Evolutionary conservation across 2,797 vertebrate genomes (phyloP), one percentile per base, ranked within the genome.

Genomic region (Takifugu ocellatus): DNA sequence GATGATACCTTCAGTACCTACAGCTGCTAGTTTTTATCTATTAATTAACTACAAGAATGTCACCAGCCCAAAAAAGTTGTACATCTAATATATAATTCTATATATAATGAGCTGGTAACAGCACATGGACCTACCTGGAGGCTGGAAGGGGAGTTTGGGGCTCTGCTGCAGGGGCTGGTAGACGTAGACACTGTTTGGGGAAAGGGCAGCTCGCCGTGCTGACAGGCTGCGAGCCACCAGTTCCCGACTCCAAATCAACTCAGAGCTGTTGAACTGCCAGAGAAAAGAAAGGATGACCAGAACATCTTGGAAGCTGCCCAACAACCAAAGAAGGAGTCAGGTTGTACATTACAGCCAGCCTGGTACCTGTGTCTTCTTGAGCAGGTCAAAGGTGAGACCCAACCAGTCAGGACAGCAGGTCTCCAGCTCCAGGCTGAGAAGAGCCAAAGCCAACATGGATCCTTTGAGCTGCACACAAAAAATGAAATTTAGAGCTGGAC

Each of bases 371-470:
- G 85, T 73, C 74, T 83, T 96, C 75, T 91, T 93, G 71, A 98
- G 94, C 89, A 99, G 90, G 81, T 95, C 92, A 57, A 97, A 93
- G 85, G 95, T 94, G 72, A 98, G 92, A 81, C 91, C 86, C 61
- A 98, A 92, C 96, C 96, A 99, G 85, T 99, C 94, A 55, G 94
- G 95, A 82, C 94, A 93, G 70, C 94, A 92, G 71, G 91, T 96
- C 92, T 98, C 96, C 93, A 99, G 92, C 80, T 98, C 94, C 89
- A 98, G 85, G 81, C 94, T 97, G 90, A 99, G 75, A 67, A 97
- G 91, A 72, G 94, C 93, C 87, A 98, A 84, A 5, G 96, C 94
- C 88, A 99, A 90, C 91, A 94, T 93, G 83, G 96, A 97, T 76
- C 96, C 95, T 85, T 91, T 93, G 76, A 95, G 92, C 87, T 88